A percentile compares a stretch with the other conserved stretches of the same genome.
phyloP scores from a whole-genome alignment of 2,888 invertebrate species.

The Spisula subtruncata region DNA sequence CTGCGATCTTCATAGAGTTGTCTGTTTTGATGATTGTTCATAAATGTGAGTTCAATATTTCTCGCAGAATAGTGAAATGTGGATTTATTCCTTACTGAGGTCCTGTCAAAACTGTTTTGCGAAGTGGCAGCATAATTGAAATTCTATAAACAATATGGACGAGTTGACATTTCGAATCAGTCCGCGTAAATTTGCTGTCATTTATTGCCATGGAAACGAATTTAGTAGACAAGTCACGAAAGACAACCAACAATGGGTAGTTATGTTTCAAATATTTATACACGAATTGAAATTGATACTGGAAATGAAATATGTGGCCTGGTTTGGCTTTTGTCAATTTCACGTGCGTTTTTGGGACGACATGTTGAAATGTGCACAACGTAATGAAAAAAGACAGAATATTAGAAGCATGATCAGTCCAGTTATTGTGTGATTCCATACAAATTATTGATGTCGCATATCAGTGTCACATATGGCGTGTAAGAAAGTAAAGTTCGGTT shows the following conservation, averaged over 20 bases:
- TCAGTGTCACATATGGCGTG: too few species aligned
- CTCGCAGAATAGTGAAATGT: background rate
- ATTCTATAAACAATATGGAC: conserved; percentile 18
- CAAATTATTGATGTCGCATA: too few species aligned
- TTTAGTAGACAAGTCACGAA: conserved; percentile 13
- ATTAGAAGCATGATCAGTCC: too few species aligned
- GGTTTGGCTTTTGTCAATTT: background rate
- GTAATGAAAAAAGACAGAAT: too few species aligned
- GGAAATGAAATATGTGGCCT: background rate
- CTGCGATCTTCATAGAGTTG: background rate
- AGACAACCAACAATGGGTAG: background rate
- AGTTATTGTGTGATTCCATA: too few species aligned
- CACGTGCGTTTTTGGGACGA: background rate
- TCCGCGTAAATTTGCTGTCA: conserved; percentile 4
- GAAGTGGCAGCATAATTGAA: background rate
- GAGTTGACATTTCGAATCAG: conserved; percentile 5
- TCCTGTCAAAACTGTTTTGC: background rate
- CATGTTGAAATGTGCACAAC: too few species aligned
- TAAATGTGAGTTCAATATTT: background rate
- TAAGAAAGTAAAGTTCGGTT: too few species aligned
- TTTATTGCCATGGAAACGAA: conserved; percentile 7
- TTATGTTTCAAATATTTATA: conserved; percentile 22
- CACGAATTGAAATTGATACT: background rate
- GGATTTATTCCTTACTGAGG: background rate
- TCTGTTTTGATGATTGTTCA: background rate